A percentile compares a stretch with the other conserved stretches of the same genome.
These are phyloP conservation scores for Asarcornis scutulata DNA, from an alignment of 2,113 vertebrate species.

Conservation along the genomic window DNA sequence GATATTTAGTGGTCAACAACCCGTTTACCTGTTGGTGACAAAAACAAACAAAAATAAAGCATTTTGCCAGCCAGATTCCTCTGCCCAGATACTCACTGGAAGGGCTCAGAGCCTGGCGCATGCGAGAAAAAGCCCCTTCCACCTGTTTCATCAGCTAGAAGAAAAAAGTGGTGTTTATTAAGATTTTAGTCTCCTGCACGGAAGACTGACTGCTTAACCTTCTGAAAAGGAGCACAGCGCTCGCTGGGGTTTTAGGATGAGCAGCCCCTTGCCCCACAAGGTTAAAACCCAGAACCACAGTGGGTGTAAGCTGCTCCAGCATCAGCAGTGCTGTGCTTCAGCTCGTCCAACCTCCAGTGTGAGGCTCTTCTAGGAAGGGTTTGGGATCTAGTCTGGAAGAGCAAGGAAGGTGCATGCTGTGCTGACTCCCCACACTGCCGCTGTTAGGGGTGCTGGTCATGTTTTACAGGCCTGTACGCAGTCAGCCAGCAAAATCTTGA, in stretches of 20 bases:
- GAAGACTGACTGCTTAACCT: not conserved
- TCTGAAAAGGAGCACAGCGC: too few species aligned
- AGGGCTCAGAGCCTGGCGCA: not conserved
- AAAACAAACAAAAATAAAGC: not conserved
- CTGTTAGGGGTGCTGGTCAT: not conserved
- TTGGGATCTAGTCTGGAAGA: not conserved
- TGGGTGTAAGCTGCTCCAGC: not conserved
- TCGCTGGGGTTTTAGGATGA: not conserved
- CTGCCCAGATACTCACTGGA: not conserved
- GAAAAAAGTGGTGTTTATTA: not conserved
- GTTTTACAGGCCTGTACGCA: not conserved
- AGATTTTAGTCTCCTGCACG: not conserved
- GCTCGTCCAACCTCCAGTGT: not conserved
- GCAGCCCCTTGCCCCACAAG: not conserved
- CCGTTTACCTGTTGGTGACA: not conserved
- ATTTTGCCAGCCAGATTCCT: not conserved
- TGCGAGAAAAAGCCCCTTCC: not conserved
- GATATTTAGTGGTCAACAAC: not conserved
- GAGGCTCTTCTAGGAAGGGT: not conserved
- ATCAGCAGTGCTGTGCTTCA: fast-evolving
- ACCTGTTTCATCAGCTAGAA: not conserved
- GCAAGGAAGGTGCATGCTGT: not conserved
- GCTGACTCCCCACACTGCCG: not conserved
- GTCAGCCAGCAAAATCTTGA: not conserved
- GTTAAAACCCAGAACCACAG: not conserved